Evolutionary conservation across 2,113 vertebrate genomes (phyloP), one percentile per base, ranked within the genome.

Genomic region (Xenotilapia longispinis): DNA sequence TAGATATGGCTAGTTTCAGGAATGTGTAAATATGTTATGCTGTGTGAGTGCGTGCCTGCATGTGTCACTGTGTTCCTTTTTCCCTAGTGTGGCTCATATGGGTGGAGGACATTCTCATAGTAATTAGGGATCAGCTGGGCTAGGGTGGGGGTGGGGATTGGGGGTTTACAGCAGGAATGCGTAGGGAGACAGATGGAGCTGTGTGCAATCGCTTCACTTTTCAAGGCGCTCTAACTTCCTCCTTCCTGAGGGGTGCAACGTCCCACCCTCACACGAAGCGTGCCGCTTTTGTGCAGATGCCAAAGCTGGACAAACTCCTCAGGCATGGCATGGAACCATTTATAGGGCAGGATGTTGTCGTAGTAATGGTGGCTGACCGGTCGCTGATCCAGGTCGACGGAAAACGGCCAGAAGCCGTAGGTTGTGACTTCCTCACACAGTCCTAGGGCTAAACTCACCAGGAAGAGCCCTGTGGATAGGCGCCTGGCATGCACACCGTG

Each of bases 361-460:
- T 99, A 99, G 95, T 99, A 99, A 51, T 99, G 99, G 73, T 99
- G 99, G 93, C 98, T 98, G 93, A 99, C 97, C 14, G 97, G 97
- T 45, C 89, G 95, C 80, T 97, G 95, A 0, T 93, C 96, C 92
- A 98, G 95, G 91, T 96, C 97, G 49, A 97, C 91, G 0, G 98
- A 97, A 93, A 99, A 99, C 0, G 99, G 98, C 99, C 99, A 99
- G 95, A 99, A 99, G 51, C 99, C 99, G 1, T 99, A 99, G 85
- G 97, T 96, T 1, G 97, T 97, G 14, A 99, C 98, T 36, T 99
- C 98, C 63, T 99, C 97, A 4, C 99, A 99, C 23, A 99, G 96
- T 6, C 98, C 97, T 5, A 99, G 89, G 11, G 99, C 98, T 0
- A 99, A 94, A 14, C 98, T 99, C 91, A 98, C 97, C 63, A 99